Evolutionary conservation across 2,888 invertebrate genomes (phyloP).

Genomic region (Tuta absoluta): DNA sequence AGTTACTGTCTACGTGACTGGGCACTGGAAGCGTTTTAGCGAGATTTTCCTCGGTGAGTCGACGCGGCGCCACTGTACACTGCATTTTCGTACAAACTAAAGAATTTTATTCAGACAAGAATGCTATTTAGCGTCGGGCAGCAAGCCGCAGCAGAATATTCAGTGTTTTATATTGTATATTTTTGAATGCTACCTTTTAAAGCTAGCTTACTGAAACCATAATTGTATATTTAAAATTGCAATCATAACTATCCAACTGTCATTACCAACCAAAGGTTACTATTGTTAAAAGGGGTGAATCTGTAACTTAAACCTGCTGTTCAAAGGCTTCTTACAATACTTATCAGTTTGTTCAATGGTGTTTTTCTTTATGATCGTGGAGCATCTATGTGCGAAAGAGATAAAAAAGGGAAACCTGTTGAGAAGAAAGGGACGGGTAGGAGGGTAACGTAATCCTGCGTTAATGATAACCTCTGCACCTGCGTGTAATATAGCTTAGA

Average conservation of each 20-base stretch:
- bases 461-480: conserved; percentile 72
- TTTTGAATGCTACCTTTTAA: no score
- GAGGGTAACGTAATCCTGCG: conserved; percentile 62
- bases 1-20: conserved; percentile 60
- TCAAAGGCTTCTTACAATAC: conserved; percentile 49
- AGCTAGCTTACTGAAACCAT: not conserved
- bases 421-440: conserved; percentile 41
- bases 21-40: conserved; percentile 41
- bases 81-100: not conserved
- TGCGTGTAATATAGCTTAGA: conserved; percentile 56
- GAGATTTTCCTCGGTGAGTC: conserved; percentile 9
- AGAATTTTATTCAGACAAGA: not conserved
- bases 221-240: not conserved
- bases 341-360: conserved; percentile 34
- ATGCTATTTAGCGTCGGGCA: not conserved
- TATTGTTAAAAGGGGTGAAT: conserved; percentile 39
- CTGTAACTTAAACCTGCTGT: conserved; percentile 47
- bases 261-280: not conserved
- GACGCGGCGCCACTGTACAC: not conserved
- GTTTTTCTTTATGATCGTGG: conserved; percentile 39
- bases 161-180: not conserved
- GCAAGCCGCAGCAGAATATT: not conserved
- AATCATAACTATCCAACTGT: not conserved
- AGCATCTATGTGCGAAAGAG: conserved; percentile 40
- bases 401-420: not conserved